Evolutionary conservation across 2,888 invertebrate genomes (phyloP).

Genomic region (Leptinotarsa peninsularis): DNA sequence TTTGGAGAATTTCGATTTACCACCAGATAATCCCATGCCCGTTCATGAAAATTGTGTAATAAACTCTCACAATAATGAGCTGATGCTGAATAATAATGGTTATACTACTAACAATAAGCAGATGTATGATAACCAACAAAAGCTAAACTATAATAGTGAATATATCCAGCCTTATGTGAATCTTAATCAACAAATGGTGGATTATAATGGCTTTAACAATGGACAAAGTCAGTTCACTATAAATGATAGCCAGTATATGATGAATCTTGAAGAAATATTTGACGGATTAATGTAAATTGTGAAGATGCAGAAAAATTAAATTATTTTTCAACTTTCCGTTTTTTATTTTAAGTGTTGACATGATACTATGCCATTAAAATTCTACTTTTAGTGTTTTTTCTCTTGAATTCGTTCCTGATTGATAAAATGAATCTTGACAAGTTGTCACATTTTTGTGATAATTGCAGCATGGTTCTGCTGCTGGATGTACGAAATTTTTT

Average conservation of each 20-base stretch:
- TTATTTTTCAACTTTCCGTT: too few relatives aligned
- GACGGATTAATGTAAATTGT: neutral
- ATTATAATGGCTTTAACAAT: neutral
- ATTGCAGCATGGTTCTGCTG: too few relatives aligned
- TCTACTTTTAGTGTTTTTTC: too few relatives aligned
- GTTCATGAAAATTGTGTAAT: neutral
- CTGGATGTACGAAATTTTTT: too few relatives aligned
- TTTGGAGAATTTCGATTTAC: neutral
- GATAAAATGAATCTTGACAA: too few relatives aligned
- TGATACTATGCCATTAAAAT: too few relatives aligned
- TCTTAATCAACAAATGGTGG: neutral
- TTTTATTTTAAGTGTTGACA: too few relatives aligned
- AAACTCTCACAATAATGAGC: neutral
- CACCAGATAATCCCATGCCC: neutral
- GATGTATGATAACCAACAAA: neutral
- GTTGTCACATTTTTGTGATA: too few relatives aligned
- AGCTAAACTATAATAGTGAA: too few relatives aligned
- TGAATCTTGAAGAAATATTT: conserved; percentile 16
- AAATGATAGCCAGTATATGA: neutral
- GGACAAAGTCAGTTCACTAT: neutral
- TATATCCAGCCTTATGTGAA: too few relatives aligned
- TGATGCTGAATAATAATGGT: neutral
- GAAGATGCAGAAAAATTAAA: too few relatives aligned
- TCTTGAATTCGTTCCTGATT: too few relatives aligned
- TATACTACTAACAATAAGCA: neutral